These are phyloP conservation scores for Lasiommata megera DNA, from an alignment of 2,888 invertebrate species.

Conservation along the genomic window DNA sequence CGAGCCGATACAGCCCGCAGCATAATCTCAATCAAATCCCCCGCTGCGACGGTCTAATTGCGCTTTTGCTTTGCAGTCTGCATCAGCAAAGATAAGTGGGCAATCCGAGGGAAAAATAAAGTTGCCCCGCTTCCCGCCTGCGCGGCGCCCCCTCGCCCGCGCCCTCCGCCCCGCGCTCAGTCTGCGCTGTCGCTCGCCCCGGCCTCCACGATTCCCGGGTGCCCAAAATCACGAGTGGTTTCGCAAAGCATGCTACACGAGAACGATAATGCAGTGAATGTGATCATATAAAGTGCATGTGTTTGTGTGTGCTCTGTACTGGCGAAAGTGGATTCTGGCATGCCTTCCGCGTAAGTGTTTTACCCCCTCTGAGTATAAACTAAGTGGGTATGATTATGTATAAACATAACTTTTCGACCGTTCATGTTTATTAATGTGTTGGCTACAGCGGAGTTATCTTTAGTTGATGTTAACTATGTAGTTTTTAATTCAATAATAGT, in stretches of 20 bases:
- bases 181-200: slow-evolving; percentile 33
- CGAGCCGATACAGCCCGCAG: slow-evolving; percentile 14
- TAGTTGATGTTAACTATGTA: not conserved
- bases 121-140: slow-evolving; percentile 40
- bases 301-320: slow-evolving; percentile 29
- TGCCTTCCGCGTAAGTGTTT: slow-evolving; percentile 36
- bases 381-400: not conserved
- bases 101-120: slow-evolving; percentile 46
- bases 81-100: slow-evolving; percentile 48
- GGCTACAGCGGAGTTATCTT: not conserved
- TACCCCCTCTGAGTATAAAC: not conserved
- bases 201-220: slow-evolving; percentile 23
- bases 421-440: slow-evolving; percentile 5
- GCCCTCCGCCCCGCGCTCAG: slow-evolving; percentile 34
- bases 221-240: slow-evolving; percentile 18
- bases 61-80: slow-evolving; percentile 41
- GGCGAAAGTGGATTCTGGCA: slow-evolving; percentile 26
- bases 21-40: slow-evolving; percentile 32
- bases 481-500: no score
- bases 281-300: slow-evolving; percentile 29
- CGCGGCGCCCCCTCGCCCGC: slow-evolving; percentile 34
- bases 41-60: slow-evolving; percentile 38
- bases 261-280: slow-evolving; percentile 27
- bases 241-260: slow-evolving; percentile 27
- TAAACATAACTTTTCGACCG: slow-evolving; percentile 1